phyloP scores from a whole-genome alignment of 2,113 vertebrate genomes.

The Isurus oxyrinchus region DNA sequence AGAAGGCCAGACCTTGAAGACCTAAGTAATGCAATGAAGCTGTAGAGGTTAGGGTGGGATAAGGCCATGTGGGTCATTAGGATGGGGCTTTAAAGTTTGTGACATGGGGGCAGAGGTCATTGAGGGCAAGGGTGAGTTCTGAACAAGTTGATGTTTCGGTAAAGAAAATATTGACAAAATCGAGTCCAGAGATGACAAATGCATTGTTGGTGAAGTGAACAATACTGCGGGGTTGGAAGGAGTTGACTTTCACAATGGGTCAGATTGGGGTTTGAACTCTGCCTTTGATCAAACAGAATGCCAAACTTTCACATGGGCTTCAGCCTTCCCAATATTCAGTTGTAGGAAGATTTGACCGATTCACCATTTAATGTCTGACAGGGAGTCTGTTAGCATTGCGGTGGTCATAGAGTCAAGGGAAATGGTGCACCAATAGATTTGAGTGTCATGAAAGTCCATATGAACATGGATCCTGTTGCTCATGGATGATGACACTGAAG shows the following conservation, averaged over 20 bases:
- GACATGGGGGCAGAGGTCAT: not conserved
- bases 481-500: not conserved
- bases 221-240: no score
- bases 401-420: not conserved
- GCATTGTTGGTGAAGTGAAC: not conserved
- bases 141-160: not conserved
- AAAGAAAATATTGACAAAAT: not conserved
- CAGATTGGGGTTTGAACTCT: not conserved
- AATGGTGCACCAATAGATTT: not conserved
- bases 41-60: not conserved
- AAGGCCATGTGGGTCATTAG: not conserved
- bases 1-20: not conserved
- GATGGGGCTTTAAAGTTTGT: not conserved
- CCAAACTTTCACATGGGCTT: not conserved
- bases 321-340: not conserved
- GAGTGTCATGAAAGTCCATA: not conserved
- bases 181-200: not conserved
- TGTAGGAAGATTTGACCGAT: not conserved
- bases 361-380: no score
- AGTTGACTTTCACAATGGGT: not conserved
- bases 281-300: not conserved
- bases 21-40: not conserved
- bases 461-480: not conserved
- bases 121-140: not conserved
- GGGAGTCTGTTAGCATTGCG: no score